These are phyloP conservation scores for Resseliella maxima DNA, from an alignment of 2,888 invertebrate genomes.

Conservation along the genomic window DNA sequence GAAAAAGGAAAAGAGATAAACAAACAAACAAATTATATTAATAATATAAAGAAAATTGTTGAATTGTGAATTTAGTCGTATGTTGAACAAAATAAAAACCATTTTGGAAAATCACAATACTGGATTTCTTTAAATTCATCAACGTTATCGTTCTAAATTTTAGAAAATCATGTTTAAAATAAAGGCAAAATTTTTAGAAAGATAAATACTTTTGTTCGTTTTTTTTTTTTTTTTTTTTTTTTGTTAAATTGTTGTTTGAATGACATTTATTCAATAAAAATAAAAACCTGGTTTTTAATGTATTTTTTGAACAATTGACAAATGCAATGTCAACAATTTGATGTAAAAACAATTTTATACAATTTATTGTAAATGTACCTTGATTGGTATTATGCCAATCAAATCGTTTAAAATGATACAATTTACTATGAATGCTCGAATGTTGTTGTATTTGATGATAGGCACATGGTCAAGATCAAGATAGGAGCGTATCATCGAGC, in stretches of 20 bases:
- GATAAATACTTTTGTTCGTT: neutral
- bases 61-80: constrained; percentile 24
- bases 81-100: constrained; percentile 17
- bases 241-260: constrained; percentile 30
- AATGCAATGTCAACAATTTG: constrained; percentile 43
- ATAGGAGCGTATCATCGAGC: constrained; percentile 89
- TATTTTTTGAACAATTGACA: constrained; percentile 35
- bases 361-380: neutral
- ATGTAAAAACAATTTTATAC: neutral
- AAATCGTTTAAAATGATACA: constrained; percentile 6
- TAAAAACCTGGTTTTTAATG: constrained; percentile 33
- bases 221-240: too few relatives aligned
- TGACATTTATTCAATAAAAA: constrained; percentile 49
- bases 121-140: neutral
- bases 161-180: neutral
- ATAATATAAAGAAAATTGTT: constrained; percentile 21
- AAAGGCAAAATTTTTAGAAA: too few relatives aligned
- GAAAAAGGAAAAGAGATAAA: neutral
- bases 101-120: neutral
- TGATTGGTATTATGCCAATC: too few relatives aligned
- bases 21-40: neutral
- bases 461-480: constrained; percentile 71
- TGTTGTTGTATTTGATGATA: neutral
- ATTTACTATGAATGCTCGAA: neutral
- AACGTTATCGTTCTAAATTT: too few relatives aligned